Evolutionary conservation across 2,888 invertebrate species (phyloP), one percentile per base, ranked within the genome.

Genomic region (Erebia epiphron): DNA sequence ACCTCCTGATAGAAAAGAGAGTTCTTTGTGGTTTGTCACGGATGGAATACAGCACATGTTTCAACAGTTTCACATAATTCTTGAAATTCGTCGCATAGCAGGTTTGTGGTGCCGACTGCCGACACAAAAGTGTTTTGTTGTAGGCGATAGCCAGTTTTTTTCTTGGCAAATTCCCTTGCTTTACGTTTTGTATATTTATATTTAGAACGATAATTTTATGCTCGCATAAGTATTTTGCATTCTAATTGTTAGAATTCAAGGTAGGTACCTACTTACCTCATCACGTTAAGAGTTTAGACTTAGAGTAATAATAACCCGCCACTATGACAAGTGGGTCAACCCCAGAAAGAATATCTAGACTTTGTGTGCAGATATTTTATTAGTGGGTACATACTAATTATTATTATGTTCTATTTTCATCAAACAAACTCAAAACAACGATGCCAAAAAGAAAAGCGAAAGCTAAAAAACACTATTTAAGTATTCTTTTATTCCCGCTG

Each of bases 241-340:
- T 76, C 76, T 75, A 69, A 75, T 78, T 76, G 75, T 76, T 72
- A 70, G 69, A 10, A 26, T 70, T 70, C 68, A 66, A 70, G 66
- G 62, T 66, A 70, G 66, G 62, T 66, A 57, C 21, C 18, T 66
- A 21, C 21, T 21, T 57, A 21, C 14, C n/a, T 10, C 8, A n/a
- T 35, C 50, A 8, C 4, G 13, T 50, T 8, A 50, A 50, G 14
- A 50, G 7, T 50, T 35, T 35, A 35, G 5, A 35, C n/a, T n/a
- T n/a, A n/a, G 35, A 7, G n/a, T n/a, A n/a, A n/a, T n/a, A 35
- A 35, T 7, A 35, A 5, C 35, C 35, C 35, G 35, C 35, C 16
- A 52, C 16, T 16, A 9, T 75, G 76, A 73, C 79, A 89, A 86
- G 79, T 86, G 78, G 89, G 89, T 87, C 88, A 86, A 78, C 81